Conservation (phyloP, 2,797 vertebrate species). For the Glyptemys insculpta region DNA sequence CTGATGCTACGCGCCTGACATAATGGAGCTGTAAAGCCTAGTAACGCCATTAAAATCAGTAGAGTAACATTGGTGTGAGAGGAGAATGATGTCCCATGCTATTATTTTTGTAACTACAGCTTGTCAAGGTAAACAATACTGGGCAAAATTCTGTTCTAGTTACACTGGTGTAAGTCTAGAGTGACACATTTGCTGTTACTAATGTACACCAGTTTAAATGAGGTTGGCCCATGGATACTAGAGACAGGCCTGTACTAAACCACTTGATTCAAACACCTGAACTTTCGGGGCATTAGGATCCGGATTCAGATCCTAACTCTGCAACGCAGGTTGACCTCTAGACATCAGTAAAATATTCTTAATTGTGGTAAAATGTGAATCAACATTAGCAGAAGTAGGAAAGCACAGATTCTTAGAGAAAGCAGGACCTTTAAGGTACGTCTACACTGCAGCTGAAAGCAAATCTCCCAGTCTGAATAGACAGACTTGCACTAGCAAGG, state of each 20-base stretch:
- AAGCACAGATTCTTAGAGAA: background rate
- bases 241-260: background rate
- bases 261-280: background rate
- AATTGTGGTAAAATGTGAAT: background rate
- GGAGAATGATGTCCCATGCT: background rate
- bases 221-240: background rate
- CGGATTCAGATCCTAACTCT: background rate
- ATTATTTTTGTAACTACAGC: background rate
- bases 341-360: background rate
- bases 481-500: background rate
- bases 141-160: background rate
- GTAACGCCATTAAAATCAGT: background rate
- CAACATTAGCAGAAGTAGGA: background rate
- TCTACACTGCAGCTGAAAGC: background rate
- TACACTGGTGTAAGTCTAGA: background rate
- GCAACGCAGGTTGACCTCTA: background rate
- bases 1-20: fast-evolving
- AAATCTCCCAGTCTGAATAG: background rate
- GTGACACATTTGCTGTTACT: background rate
- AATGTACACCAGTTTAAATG: background rate
- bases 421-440: background rate
- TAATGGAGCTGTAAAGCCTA: background rate
- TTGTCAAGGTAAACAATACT: background rate
- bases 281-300: background rate
- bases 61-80: background rate